Percentiles rank a stretch among this genome's conserved stretches.
phyloP scores from a whole-genome alignment of 2,888 invertebrate species.

The Metopia argyrocephala region DNA sequence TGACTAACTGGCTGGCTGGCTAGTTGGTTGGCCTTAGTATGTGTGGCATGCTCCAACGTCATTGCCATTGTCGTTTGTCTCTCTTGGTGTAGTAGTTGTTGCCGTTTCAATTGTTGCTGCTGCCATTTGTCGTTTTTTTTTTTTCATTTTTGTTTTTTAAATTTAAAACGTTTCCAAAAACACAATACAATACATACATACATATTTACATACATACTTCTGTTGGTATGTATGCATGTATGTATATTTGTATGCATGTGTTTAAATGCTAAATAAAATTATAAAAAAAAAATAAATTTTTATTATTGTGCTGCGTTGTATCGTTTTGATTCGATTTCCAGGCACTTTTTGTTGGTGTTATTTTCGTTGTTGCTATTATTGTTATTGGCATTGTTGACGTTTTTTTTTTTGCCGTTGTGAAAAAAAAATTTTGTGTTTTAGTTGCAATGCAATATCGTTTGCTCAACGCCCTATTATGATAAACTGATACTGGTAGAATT shows the following conservation, averaged over 20 bases:
- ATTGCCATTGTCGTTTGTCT: conserved; percentile 60
- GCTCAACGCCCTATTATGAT: conserved; percentile 51
- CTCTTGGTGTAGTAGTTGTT: conserved; percentile 42
- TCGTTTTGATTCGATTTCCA: conserved; percentile 34
- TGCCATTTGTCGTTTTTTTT: conserved; percentile 38
- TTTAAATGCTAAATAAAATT: conserved; percentile 6
- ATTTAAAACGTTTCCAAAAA: conserved; percentile 61
- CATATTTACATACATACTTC: no score
- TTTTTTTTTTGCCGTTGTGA: conserved; percentile 27
- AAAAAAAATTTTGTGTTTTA: conserved; percentile 3
- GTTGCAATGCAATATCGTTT: conserved; percentile 12
- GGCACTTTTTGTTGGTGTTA: conserved; percentile 38
- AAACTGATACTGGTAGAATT: conserved; percentile 25
- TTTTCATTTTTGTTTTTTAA: conserved; percentile 39
- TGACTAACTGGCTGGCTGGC: conserved; percentile 39
- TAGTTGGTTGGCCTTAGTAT: conserved; percentile 58
- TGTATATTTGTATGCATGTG: no score
- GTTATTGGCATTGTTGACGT: conserved; percentile 7
- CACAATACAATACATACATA: conserved; percentile 1
- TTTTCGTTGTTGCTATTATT: conserved; percentile 37
- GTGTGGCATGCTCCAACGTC: conserved; percentile 65
- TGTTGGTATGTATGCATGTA: no score
- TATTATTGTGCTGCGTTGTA: conserved; percentile 45
- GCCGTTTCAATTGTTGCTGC: conserved; percentile 34
- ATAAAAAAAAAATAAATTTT: conserved; percentile 36